Evolutionary conservation across 1,140 invertebrate genomes (phyloP), one percentile per base, ranked within the genome.

Genomic region (Trachymyrmex cornetzi): DNA sequence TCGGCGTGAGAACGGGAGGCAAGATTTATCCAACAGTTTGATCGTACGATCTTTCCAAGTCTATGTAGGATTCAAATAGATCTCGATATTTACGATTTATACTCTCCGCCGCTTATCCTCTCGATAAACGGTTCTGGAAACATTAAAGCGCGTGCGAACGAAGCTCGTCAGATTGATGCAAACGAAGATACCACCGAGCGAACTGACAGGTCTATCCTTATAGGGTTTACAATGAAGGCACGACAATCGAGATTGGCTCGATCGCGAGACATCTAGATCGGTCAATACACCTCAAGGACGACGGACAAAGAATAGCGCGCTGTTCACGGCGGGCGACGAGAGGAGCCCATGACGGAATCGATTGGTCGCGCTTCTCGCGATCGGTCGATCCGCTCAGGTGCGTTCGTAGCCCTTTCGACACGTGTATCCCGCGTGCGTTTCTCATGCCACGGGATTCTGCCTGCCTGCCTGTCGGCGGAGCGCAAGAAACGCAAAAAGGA

Each of bases 361-460:
- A 90, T 90, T 89, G 85, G 89, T 71, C 59, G 79, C 88, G 89
- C 89, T 90, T n/a, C 85, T 90, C 88, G 89, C 67, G 89, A 90
- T 90, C 89, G 88, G 77, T 55, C 89, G 89, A 90, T 87, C 79
- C 89, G 88, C 85, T 90, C 89, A 89, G 80, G 85, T 89, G 89
- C 89, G 89, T 90, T 89, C 89, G 79, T 57, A 57, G 44, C 69
- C 66, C 59, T 87, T 90, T 90, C 89, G 89, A 90, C 89, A 90
- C 89, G 89, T 81, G 89, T 87, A 89, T 90, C 85, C 53, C 88
- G 77, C 88, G 85, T 89, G 89, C 88, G 88, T 90, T 87, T 77
- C 88, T 90, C 88, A 88, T 80, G 55, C 74, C 53, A 57, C 82
- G 72, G 50, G 77, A 57, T 72, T 80, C 55, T 57, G 55, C 55